A percentile compares a stretch with the other conserved stretches of the same genome.
These are phyloP conservation scores for Zaprionus taronus DNA, from an alignment of 1,140 invertebrate genomes.

Conservation along the genomic window DNA sequence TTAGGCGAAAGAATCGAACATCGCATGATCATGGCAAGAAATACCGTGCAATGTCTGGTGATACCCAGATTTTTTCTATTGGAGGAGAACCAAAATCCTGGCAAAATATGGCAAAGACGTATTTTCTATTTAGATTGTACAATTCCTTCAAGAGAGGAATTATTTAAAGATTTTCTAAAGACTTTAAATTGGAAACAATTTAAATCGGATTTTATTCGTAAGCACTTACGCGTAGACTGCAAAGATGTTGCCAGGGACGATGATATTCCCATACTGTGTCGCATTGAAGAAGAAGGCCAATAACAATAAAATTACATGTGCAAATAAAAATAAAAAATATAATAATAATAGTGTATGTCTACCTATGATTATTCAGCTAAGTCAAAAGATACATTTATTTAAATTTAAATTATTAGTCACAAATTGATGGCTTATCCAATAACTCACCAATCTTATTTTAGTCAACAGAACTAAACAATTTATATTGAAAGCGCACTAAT, in stretches of 20 bases:
- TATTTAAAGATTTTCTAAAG: constrained; percentile 85
- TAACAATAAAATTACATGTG: constrained; percentile 6
- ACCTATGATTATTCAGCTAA: too few relatives aligned
- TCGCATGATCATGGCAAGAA: constrained; percentile 85
- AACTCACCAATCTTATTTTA: not conserved
- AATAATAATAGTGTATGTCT: too few relatives aligned
- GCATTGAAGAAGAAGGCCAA: constrained; percentile 58
- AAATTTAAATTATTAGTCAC: not conserved
- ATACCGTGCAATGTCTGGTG: constrained; percentile 85
- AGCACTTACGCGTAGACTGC: not conserved
- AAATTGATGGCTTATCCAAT: not conserved
- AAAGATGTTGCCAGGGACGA: constrained; percentile 38
- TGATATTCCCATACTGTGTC: constrained; percentile 78
- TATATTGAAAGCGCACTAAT: not conserved
- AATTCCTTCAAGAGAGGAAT: constrained; percentile 85
- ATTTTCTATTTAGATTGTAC: constrained; percentile 86
- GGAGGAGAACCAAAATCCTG: constrained; percentile 85
- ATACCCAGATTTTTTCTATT: constrained; percentile 86
- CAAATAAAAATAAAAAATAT: not conserved
- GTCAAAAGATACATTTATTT: not conserved
- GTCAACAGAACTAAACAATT: not conserved
- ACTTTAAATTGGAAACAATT: constrained; percentile 85
- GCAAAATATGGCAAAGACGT: constrained; percentile 87
- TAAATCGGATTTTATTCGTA: constrained; percentile 83
- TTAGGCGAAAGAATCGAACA: constrained; percentile 86